A percentile compares a stretch with the other conserved stretches of the same genome.
phyloP scores from a whole-genome alignment of 2,888 invertebrate species.

The Luperina nickerlii region DNA sequence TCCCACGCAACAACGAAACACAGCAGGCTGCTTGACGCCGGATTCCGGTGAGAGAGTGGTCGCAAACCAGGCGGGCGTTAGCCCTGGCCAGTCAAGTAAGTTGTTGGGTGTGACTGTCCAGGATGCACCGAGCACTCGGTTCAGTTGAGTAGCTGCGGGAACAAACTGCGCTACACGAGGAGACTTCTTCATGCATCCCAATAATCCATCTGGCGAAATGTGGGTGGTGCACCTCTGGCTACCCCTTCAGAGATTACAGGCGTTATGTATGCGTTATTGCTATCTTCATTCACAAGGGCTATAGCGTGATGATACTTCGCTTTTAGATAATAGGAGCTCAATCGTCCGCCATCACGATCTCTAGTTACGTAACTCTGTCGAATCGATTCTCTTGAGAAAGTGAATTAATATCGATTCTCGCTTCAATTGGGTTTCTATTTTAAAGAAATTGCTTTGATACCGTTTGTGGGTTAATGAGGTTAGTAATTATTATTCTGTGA shows the following conservation, averaged over 20 bases:
- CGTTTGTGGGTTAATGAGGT: conserved; percentile 61
- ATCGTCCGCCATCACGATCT: conserved; percentile 51
- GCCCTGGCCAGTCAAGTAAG: too few relatives aligned
- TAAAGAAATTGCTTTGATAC: conserved; percentile 66
- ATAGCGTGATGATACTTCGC: conserved; percentile 45
- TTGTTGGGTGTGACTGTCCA: too few relatives aligned
- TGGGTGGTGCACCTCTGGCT: background rate
- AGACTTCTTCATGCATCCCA: too few relatives aligned
- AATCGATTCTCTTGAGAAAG: conserved; percentile 78
- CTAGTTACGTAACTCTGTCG: conserved; percentile 70
- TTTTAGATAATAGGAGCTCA: conserved; percentile 21
- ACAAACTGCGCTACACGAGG: too few relatives aligned
- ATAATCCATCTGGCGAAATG: background rate
- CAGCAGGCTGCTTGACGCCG: too few relatives aligned
- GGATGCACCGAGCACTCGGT: too few relatives aligned
- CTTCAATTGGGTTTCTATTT: conserved; percentile 76
- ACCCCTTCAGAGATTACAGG: background rate
- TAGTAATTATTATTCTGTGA: conserved; percentile 31
- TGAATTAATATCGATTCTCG: conserved; percentile 73
- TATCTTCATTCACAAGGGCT: background rate
- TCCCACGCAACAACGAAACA: too few relatives aligned
- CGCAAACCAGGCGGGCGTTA: too few relatives aligned
- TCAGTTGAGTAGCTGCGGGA: too few relatives aligned
- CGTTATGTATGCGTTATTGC: background rate
- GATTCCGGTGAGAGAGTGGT: too few relatives aligned